Evolutionary conservation across 2,888 invertebrate genomes (phyloP), one percentile per base, ranked within the genome.

Genomic region (Metellina segmentata): DNA sequence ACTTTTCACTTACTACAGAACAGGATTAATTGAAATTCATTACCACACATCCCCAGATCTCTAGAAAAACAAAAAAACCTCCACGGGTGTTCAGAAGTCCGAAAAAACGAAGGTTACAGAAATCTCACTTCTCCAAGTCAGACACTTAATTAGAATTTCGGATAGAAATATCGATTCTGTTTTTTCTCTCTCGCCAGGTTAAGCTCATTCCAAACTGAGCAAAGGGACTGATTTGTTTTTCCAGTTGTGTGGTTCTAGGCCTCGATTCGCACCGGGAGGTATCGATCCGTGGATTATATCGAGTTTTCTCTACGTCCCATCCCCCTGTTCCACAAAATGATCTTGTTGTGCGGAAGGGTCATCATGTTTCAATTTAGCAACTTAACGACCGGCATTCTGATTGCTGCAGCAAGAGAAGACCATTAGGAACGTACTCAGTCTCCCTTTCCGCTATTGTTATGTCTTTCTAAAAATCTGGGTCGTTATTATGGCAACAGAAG

Each of bases 111-210:
- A 79, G n/a, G 53, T 61, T 16, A 79, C 20, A 9, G 79, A 79
- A 79, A 79, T 79, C 34, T 75, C 48, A 34, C 48, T 75, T 75
- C 49, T 71, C 51, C 72, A 48, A 51, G 34, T 7, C 75, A 69
- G 74, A 34, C 52, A 75, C 85, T 85, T 85, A 74, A 75, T 85
- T 85, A 85, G 20, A 85, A 82, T 85, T 75, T 75, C 6, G 75
- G 75, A 85, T 49, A 34, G 75, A 85, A 75, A 75, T 69, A 75
- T 19, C 13, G 85, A 74, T 75, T 61, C 74, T 52, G 74, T 75
- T 85, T 34, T 34, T 52, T 51, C 49, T 19, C 71, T 74, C 69
- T 51, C 61, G 34, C n/a, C 61, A 77, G 75, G 69, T 77, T 61
- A 75, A 85, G 75, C 69, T 77, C 16, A 70, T 78, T 75, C 49